Conservation (phyloP, 1,140 invertebrate genomes). For the Magallana ariakensis region DNA sequence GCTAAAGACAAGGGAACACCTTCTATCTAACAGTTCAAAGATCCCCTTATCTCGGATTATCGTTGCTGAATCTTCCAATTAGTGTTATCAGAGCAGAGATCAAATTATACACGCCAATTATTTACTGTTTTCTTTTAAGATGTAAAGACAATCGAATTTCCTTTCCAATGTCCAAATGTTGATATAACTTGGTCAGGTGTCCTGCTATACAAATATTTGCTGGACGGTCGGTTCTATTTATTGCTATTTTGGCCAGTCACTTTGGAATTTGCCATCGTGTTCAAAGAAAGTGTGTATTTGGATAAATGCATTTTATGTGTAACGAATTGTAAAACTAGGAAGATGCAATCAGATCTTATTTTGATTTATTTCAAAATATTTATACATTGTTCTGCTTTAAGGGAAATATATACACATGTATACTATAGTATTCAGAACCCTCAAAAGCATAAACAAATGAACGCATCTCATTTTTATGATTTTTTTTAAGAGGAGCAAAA, state of each 20-base stretch:
- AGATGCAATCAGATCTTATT: no score
- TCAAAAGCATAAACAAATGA: no score
- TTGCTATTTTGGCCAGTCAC: not conserved
- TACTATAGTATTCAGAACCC: no score
- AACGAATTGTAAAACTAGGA: no score
- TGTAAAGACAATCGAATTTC: constrained; percentile 14
- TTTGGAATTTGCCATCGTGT: not conserved
- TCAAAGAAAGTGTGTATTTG: no score
- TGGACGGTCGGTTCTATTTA: not conserved
- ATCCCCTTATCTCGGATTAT: not conserved
- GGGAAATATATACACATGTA: no score
- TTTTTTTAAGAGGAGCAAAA: no score
- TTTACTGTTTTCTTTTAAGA: constrained; percentile 33
- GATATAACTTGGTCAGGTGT: constrained; percentile 33
- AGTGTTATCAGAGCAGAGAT: not conserved
- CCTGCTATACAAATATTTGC: constrained; percentile 1
- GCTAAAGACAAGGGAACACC: no score
- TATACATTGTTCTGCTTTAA: no score
- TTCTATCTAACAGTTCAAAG: not conserved
- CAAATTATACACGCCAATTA: constrained; percentile 22
- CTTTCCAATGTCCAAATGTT: constrained; percentile 24
- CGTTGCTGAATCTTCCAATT: not conserved
- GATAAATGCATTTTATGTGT: no score
- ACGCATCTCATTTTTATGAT: no score
- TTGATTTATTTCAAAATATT: no score